A percentile compares a stretch with the other conserved stretches of the same genome.
These are phyloP conservation scores for Tachysurus vachellii DNA, from an alignment of 2,113 vertebrate genomes.

Conservation along the genomic window DNA sequence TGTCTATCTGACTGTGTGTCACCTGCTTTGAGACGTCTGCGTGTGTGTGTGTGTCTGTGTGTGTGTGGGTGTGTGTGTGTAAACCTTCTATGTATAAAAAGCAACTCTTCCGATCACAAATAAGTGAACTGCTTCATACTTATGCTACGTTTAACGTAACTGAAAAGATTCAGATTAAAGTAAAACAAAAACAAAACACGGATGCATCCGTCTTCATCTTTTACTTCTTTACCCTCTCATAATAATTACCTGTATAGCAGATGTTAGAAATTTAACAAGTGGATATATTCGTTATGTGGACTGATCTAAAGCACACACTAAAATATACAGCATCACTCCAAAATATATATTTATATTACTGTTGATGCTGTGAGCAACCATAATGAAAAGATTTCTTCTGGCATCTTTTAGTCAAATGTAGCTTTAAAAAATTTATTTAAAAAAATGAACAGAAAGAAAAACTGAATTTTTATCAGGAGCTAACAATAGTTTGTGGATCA, in stretches of 20 bases:
- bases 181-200: not conserved
- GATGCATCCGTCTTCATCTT: not conserved
- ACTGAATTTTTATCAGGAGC: not conserved
- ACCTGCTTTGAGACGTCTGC: not conserved
- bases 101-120: not conserved
- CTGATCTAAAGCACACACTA: too few relatives aligned
- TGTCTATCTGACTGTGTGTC: not conserved
- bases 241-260: not conserved
- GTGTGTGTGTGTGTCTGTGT: not conserved
- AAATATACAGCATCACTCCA: too few relatives aligned
- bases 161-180: not conserved
- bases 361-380: not conserved
- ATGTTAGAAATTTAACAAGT: not conserved
- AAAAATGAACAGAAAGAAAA: too few relatives aligned
- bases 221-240: not conserved
- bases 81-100: not conserved
- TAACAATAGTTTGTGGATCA: not conserved
- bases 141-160: not conserved
- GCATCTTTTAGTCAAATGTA: not conserved
- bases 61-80: not conserved
- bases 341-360: too few relatives aligned
- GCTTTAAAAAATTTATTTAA: not conserved
- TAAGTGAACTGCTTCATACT: not conserved
- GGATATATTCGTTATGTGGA: not conserved
- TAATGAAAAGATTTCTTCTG: not conserved